Evolutionary conservation across 2,113 vertebrate genomes (phyloP).

Genomic region (Platysteira castanea): DNA sequence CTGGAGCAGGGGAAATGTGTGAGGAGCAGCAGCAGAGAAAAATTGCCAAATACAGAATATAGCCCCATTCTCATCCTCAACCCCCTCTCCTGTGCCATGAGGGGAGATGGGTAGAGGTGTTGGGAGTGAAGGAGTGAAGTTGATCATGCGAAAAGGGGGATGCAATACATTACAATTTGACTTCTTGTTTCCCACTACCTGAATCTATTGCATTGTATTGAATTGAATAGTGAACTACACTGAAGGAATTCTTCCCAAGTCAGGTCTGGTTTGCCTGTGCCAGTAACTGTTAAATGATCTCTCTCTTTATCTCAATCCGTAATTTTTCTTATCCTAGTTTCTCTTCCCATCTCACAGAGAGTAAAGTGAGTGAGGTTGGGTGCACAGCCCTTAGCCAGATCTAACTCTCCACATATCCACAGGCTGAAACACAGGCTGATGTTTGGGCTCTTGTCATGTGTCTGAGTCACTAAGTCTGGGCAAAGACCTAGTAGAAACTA

Average conservation of each 20-base stretch:
- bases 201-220: background rate
- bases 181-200: background rate
- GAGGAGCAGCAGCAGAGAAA: background rate
- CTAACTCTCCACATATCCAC: background rate
- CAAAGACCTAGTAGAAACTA: background rate
- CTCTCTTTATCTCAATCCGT: background rate
- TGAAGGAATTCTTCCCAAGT: background rate
- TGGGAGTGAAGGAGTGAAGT: background rate
- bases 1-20: background rate
- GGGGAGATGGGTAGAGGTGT: background rate
- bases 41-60: background rate
- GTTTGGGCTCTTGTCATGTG: background rate
- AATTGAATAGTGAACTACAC: background rate
- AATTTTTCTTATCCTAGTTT: background rate
- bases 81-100: no score
- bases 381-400: no score
- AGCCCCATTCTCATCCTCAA: background rate
- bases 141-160: fast-evolving
- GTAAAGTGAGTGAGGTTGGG: background rate
- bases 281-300: background rate
- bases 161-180: background rate
- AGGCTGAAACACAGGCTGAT: background rate
- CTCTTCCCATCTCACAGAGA: background rate
- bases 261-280: background rate
- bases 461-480: background rate